Evolutionary conservation across 2,888 invertebrate genomes (phyloP), one percentile per base, ranked within the genome.

Genomic region (Ophion slaviceki): DNA sequence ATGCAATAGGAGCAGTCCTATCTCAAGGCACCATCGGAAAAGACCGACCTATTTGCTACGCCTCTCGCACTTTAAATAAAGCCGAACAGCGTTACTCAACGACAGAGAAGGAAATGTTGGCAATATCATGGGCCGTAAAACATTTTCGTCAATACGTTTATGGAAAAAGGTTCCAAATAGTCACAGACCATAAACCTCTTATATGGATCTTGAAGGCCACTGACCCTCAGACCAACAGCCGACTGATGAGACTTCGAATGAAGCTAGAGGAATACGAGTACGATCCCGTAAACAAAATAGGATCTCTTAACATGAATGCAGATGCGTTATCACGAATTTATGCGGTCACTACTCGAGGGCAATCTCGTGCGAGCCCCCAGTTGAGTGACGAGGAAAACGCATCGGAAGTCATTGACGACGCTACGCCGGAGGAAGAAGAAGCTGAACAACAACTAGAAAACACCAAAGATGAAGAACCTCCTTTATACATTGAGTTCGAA

Each of bases 251-350:
- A 53, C 53, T 53, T 53, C 53, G 53, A 53, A 53, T 14, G 53
- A 53, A 53, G 3, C 53, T 53, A 53, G 14, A 53, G 53, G 14
- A 53, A 53, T 53, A 53, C 53, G 53, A 53, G 1, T 87, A 86
- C 28, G 83, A 85, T 36, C 78, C 78, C 14, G 17, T 80, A 0
- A 79, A 87, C 7, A 85, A 85, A 11, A 74, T 47, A 2, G 83
- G 85, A 8, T 75, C 78, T 59, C 36, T 61, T 0, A 87, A 85
- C n/a, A 81, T 74, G 0, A 86, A 87, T 7, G 84, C 86, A 6
- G 84, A 84, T 14, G 82, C 83, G n/a, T 75, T 59, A 2, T 78
- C 68, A 14, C 45, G 78, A 4, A 68, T 78, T 14, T 70, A 62
- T 32, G 64, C 79, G n/a, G 71, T 79, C 32, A 71, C 71, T 8